Evolutionary conservation across 2,888 invertebrate genomes (phyloP), one percentile per base, ranked within the genome.

Genomic region (Sericinus montela): DNA sequence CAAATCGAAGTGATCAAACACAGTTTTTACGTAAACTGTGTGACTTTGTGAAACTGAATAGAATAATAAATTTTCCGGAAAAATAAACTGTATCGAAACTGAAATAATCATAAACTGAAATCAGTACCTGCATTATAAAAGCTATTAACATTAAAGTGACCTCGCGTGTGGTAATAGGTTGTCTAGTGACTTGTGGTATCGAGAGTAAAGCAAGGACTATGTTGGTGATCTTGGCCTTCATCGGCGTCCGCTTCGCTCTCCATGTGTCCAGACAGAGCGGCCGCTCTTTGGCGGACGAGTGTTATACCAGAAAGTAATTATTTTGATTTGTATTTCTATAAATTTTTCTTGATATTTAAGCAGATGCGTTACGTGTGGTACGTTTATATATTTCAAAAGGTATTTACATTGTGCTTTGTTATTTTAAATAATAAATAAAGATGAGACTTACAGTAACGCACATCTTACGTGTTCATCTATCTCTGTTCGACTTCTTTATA

Each of bases 281-380:
- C 29, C 65, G 83, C 32, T 83, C 85, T 32, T 74, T 87, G 59
- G 88, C 88, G 25, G 77, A 88, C 60, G 88, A 88, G 72, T 88
- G 88, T 66, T 88, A 88, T 67, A 87, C 86, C 52, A 75, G 88
- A 73, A 88, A 88, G 88, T 88, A 82, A 70, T 67, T 69, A 56
- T 60, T 42, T 48, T 52, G n/a, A n/a, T n/a, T n/a, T n/a, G n/a
- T n/a, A n/a, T n/a, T n/a, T n/a, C n/a, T n/a, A n/a, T n/a, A n/a
- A n/a, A 25, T 51, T 38, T 39, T 47, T 45, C 4, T 38, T 8
- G 8, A 9, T 40, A 10, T 25, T 35, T 35, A 1, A n/a, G 8
- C 8, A 0, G 6, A 32, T 13, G 25, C 45, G 56, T 60, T 67
- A 65, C 59, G 60, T 69, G 67, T 70, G 67, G 64, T 72, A 65